These are phyloP conservation scores for Embiotoca jacksoni DNA, from an alignment of 2,113 vertebrate species.

Conservation along the genomic window DNA sequence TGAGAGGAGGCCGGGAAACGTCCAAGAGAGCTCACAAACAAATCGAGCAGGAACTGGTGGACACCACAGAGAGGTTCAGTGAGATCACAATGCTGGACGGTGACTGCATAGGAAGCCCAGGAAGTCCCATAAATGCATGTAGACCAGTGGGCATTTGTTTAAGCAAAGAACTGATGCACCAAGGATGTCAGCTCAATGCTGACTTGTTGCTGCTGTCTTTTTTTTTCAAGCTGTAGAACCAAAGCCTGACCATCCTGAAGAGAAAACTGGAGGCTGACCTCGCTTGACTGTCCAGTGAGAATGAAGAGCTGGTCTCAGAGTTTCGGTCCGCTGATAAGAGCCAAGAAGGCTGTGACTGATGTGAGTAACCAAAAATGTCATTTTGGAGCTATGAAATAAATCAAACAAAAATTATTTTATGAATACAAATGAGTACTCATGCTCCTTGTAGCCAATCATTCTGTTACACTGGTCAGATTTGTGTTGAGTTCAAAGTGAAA, in stretches of 20 bases:
- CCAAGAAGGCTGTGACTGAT: conserved; percentile 81
- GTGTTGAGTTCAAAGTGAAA: too few species aligned
- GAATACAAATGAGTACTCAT: too few species aligned
- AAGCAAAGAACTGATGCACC: too few species aligned
- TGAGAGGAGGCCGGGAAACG: conserved; percentile 75
- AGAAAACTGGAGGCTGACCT: conserved; percentile 84
- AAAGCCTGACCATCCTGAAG: conserved; percentile 79
- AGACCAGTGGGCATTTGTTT: too few species aligned
- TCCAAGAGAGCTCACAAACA: conserved; percentile 75
- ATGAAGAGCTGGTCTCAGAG: conserved; percentile 83
- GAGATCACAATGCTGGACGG: conserved; percentile 67
- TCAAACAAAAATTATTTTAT: too few species aligned
- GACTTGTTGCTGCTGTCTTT: too few species aligned
- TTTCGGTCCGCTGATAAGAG: conserved; percentile 79
- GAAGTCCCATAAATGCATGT: too few species aligned
- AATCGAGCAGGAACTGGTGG: conserved; percentile 81
- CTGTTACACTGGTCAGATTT: too few species aligned
- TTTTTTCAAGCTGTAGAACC: conserved; percentile 69
- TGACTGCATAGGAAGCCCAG: conserved; percentile 33
- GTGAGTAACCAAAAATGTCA: conserved; percentile 43
- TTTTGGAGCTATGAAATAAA: too few species aligned
- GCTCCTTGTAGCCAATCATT: too few species aligned
- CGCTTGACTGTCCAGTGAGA: conserved; percentile 76
- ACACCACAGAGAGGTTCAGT: conserved; percentile 75
- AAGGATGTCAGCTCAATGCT: too few species aligned